phyloP scores from a whole-genome alignment of 2,113 vertebrate species.

The Peromyscus leucopus region DNA sequence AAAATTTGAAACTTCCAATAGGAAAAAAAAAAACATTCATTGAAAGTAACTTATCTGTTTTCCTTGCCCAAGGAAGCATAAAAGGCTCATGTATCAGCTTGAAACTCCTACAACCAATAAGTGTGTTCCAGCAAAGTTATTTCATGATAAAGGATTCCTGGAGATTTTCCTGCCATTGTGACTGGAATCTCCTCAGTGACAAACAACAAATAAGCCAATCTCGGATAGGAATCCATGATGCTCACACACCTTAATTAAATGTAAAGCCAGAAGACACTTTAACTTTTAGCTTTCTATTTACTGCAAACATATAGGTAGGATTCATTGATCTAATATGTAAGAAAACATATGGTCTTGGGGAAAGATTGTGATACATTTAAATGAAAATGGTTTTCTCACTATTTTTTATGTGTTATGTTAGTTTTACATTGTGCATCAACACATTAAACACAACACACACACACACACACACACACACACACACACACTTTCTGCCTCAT shows the following conservation, averaged over 20 bases:
- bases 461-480: not conserved
- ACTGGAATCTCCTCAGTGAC: not conserved
- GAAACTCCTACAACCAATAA: slow-evolving; percentile 64
- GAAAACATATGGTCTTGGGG: not conserved
- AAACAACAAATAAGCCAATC: not conserved
- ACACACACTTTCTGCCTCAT: not conserved
- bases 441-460: not conserved
- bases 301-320: not conserved
- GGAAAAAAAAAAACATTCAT: not conserved
- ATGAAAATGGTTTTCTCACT: not conserved
- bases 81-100: slow-evolving; percentile 73
- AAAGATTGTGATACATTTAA: not conserved
- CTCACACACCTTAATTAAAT: not conserved
- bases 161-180: not conserved
- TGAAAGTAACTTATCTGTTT: not conserved
- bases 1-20: slow-evolving; percentile 51
- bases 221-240: not conserved
- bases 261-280: not conserved
- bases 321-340: not conserved
- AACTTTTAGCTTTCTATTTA: not conserved
- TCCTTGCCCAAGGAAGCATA: slow-evolving; percentile 45
- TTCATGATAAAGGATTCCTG: not conserved
- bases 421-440: not conserved
- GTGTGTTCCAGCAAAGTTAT: slow-evolving; percentile 43
- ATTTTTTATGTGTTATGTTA: slow-evolving; percentile 14